Evolutionary conservation across 2,888 invertebrate genomes (phyloP).

Genomic region (Petrolisthes manimaculis): DNA sequence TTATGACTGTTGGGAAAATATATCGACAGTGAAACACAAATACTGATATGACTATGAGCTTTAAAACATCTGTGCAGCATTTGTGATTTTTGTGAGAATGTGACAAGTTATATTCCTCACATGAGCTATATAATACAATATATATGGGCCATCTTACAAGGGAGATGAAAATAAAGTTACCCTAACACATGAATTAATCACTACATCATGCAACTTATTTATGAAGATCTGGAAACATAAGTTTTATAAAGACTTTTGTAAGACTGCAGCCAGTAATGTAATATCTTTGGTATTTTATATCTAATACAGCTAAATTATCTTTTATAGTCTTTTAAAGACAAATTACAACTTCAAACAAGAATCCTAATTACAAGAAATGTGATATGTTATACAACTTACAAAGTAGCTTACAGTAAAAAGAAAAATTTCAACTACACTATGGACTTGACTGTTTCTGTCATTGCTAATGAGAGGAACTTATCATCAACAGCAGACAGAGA

Average conservation of each 20-base stretch:
- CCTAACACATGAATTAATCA: no score
- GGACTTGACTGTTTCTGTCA: neutral
- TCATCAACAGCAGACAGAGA: no score
- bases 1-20: no score
- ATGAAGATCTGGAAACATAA: neutral
- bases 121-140: no score
- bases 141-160: no score
- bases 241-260: neutral
- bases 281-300: slow-evolving; percentile 29
- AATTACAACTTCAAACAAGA: neutral
- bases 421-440: neutral
- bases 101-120: no score
- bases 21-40: no score
- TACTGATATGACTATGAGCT: no score
- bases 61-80: no score
- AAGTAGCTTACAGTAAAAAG: neutral
- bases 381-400: neutral
- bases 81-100: no score
- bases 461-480: neutral
- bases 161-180: no score
- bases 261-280: slow-evolving; percentile 8
- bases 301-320: neutral
- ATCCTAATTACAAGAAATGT: slow-evolving; percentile 18
- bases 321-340: slow-evolving; percentile 17
- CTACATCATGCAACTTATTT: no score